Evolutionary conservation across 2,888 invertebrate genomes (phyloP).

Genomic region (Tenthredo livida): DNA sequence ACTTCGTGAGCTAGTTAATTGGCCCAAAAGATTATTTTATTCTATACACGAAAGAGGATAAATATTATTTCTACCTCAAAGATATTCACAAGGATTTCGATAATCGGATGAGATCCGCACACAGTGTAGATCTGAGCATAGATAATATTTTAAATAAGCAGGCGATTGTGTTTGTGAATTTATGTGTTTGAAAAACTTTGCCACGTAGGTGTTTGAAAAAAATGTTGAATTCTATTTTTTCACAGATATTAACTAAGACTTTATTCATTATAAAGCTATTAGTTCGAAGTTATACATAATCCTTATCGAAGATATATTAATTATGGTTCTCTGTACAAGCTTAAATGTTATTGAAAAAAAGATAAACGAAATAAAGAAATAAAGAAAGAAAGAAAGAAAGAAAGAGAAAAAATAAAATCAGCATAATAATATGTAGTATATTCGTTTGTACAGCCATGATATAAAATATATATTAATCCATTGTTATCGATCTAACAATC

Average conservation of each 20-base stretch:
- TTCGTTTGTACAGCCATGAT: constrained; percentile 43
- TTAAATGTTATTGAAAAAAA: constrained; percentile 12
- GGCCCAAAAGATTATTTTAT: neutral
- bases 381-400: neutral
- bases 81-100: neutral
- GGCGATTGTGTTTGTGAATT: neutral
- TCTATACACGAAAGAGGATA: neutral
- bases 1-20: neutral
- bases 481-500: constrained; percentile 25
- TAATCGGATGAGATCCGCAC: too few species aligned
- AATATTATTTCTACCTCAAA: neutral
- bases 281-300: constrained; percentile 30
- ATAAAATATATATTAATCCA: constrained; percentile 41
- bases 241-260: constrained; percentile 14
- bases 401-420: neutral
- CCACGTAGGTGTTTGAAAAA: constrained; percentile 27
- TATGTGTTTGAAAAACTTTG: neutral
- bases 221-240: constrained; percentile 21
- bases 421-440: constrained; percentile 29
- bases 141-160: neutral
- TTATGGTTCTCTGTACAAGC: neutral
- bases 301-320: constrained; percentile 29
- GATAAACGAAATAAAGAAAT: neutral
- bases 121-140: neutral
- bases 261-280: constrained; percentile 34